Evolutionary conservation across 2,113 vertebrate species (phyloP).

Genomic region (Anguilla rostrata): DNA sequence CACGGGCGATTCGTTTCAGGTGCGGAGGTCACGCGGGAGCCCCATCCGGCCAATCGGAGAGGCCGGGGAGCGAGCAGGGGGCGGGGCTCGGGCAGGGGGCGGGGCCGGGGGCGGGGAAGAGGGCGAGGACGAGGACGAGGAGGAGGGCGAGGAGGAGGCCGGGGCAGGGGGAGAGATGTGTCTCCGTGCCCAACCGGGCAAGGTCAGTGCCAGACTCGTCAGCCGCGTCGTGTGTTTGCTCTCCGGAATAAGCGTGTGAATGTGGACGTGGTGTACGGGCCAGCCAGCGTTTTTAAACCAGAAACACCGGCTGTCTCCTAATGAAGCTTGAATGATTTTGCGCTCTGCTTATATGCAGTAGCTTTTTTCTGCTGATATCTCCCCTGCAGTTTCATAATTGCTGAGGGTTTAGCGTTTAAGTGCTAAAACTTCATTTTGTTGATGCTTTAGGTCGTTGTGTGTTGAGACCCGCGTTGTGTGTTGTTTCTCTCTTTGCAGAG

Average conservation of each 20-base stretch:
- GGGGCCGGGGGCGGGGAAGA: constrained; percentile 58
- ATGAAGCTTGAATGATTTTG: background rate
- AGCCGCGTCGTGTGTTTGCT: background rate
- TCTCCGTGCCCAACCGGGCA: constrained; percentile 76
- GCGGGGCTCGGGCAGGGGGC: constrained; percentile 66
- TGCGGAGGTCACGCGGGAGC: constrained; percentile 78
- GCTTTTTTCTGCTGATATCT: background rate
- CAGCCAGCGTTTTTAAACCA: no score
- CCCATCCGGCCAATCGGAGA: constrained; percentile 72
- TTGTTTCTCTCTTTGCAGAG: constrained; percentile 62
- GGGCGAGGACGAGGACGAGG: constrained; percentile 52
- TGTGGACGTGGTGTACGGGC: background rate
- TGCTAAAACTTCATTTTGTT: background rate
- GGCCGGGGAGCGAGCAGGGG: constrained; percentile 55
- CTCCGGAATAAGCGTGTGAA: background rate
- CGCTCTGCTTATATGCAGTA: background rate
- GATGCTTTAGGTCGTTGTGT: background rate
- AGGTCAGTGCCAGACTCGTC: constrained; percentile 54
- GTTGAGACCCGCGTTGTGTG: background rate
- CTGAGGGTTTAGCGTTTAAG: background rate
- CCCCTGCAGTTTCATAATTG: background rate
- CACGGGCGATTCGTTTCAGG: constrained; percentile 61
- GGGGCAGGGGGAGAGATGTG: constrained; percentile 64
- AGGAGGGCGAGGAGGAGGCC: background rate
- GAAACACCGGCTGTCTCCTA: background rate